Evolutionary conservation across 1,140 invertebrate species (phyloP).

Genomic region (Achroia grisella): DNA sequence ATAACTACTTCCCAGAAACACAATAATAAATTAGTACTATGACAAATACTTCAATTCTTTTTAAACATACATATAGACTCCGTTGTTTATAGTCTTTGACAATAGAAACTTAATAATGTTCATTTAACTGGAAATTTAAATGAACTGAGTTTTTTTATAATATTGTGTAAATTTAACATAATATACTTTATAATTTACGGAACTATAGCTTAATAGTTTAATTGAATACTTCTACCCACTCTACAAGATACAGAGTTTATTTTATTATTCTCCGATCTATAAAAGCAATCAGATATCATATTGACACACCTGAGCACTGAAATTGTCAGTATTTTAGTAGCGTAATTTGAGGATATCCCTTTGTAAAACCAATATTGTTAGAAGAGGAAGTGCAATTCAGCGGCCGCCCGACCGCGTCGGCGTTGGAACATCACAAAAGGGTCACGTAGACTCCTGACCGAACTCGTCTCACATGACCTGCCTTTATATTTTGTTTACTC

Average conservation of each 20-base stretch:
- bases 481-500: constrained; percentile 4
- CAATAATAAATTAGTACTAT: too few species aligned
- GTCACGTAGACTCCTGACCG: constrained; percentile 16
- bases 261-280: too few species aligned
- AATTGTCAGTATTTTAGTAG: not conserved
- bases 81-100: too few species aligned
- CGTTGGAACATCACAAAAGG: constrained; percentile 9
- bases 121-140: too few species aligned
- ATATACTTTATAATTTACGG: not conserved
- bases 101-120: too few species aligned
- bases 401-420: not conserved
- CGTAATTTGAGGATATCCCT: not conserved
- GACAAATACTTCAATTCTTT: too few species aligned
- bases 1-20: too few species aligned
- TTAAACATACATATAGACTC: too few species aligned
- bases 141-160: too few species aligned
- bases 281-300: not conserved
- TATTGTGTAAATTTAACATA: not conserved
- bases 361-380: constrained; percentile 2
- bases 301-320: not conserved
- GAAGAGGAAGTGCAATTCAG: not conserved
- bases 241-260: too few species aligned
- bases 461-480: constrained; percentile 10
- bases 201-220: too few species aligned
- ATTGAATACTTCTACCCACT: too few species aligned